These are phyloP conservation scores for Leontocebus nigricollis DNA, from an alignment of 2,797 vertebrate genomes.

Conservation along the genomic window DNA sequence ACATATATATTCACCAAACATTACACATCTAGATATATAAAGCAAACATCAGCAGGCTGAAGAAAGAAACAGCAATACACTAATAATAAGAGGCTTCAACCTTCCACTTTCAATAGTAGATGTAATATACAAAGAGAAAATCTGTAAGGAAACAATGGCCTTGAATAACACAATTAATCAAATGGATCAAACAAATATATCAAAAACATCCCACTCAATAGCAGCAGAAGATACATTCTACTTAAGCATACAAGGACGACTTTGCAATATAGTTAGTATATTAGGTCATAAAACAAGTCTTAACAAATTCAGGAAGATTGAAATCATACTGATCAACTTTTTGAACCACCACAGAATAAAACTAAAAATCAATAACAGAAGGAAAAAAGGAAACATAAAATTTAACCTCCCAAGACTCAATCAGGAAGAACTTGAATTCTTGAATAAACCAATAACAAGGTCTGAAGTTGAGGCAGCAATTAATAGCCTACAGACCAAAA, in stretches of 20 bases:
- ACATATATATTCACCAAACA: not conserved
- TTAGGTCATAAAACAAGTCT: not conserved
- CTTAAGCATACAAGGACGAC: not conserved
- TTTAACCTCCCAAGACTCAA: not conserved
- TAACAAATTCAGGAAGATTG: not conserved
- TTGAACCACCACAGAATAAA: not conserved
- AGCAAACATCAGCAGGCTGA: not conserved
- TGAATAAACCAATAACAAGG: too few relatives aligned
- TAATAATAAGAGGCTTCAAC: not conserved
- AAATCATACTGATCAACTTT: not conserved
- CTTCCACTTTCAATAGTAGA: not conserved
- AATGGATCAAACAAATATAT: not conserved
- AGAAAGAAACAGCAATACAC: not conserved
- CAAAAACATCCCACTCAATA: not conserved
- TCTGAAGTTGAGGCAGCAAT: too few relatives aligned
- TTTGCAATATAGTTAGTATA: not conserved
- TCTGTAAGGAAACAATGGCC: not conserved
- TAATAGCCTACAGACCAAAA: too few relatives aligned
- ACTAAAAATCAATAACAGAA: not conserved
- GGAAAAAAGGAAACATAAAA: not conserved
- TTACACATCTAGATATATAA: not conserved
- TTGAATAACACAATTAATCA: not conserved
- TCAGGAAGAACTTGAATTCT: too few relatives aligned
- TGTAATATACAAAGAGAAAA: not conserved
- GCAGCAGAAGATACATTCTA: not conserved